Percentiles rank a stretch among this genome's conserved stretches.
Evolutionary conservation across 35 echinoderm and acorn worm genomes (phyloP).

Genomic region (Apostichopus japonicus): DNA sequence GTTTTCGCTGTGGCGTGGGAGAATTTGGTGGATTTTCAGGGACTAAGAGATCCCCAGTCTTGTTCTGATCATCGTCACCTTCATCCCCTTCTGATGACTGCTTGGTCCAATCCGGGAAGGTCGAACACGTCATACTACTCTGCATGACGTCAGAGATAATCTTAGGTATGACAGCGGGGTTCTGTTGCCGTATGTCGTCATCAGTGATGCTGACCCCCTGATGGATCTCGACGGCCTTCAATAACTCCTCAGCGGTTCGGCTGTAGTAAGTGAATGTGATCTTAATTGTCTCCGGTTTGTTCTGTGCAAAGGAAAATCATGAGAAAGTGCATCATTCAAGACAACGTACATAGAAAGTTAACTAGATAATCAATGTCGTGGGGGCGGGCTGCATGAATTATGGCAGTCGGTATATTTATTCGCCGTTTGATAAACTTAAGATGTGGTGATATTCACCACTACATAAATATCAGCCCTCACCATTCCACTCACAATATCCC

Average conservation of each 20-base stretch:
- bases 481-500: too few species aligned
- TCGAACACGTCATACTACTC: conserved; percentile 17
- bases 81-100: background rate
- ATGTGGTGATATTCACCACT: too few species aligned
- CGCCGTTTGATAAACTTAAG: too few species aligned
- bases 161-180: conserved; percentile 8
- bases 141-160: conserved; percentile 39
- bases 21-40: conserved; percentile 63
- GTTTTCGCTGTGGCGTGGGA: background rate
- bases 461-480: too few species aligned
- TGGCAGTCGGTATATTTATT: too few species aligned
- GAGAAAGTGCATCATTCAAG: background rate
- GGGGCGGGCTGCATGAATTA: too few species aligned
- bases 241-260: conserved; percentile 3
- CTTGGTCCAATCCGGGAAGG: conserved; percentile 19
- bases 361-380: too few species aligned
- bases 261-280: conserved; percentile 75
- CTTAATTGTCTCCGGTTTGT: conserved; percentile 58
- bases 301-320: conserved; percentile 3
- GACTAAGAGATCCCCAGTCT: background rate
- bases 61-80: background rate
- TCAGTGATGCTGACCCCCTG: conserved; percentile 12
- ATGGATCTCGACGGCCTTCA: background rate
- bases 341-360: background rate
- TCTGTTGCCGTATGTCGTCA: conserved; percentile 31